A percentile compares a stretch with the other conserved stretches of the same genome.
Evolutionary conservation across 2,113 vertebrate species (phyloP).

Genomic region (Chloropsis hardwickii): DNA sequence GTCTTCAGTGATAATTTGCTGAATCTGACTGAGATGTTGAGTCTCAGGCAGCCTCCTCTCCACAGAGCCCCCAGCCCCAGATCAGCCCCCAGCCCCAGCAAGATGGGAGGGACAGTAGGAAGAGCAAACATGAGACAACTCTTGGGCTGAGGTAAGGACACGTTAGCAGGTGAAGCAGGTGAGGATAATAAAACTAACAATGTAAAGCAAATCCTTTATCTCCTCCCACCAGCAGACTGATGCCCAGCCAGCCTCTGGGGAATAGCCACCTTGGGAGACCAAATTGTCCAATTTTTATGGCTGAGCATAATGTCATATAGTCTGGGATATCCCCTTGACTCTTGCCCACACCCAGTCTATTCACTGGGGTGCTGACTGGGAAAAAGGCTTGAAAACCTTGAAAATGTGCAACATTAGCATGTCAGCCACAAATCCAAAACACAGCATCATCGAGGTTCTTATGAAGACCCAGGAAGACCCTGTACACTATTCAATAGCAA

Average conservation of each 20-base stretch:
- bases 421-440: not conserved
- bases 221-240: not conserved
- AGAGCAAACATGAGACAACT: not conserved
- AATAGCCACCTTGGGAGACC: not conserved
- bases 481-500: not conserved
- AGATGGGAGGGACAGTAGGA: not conserved
- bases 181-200: not conserved
- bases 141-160: not conserved
- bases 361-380: not conserved
- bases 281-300: not conserved
- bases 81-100: fast-evolving
- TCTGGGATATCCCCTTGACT: not conserved
- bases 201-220: not conserved
- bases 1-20: not conserved
- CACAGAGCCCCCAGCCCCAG: fast-evolving
- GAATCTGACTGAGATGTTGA: not conserved
- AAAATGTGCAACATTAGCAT: not conserved
- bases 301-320: not conserved
- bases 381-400: not conserved
- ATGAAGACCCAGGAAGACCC: not conserved
- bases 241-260: not conserved
- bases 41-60: not conserved
- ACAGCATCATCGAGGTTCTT: not conserved
- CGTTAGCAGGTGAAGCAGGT: not conserved
- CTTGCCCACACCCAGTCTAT: not conserved